phyloP scores from a whole-genome alignment of 2,797 vertebrate genomes.

The Acanthurus lineatus region DNA sequence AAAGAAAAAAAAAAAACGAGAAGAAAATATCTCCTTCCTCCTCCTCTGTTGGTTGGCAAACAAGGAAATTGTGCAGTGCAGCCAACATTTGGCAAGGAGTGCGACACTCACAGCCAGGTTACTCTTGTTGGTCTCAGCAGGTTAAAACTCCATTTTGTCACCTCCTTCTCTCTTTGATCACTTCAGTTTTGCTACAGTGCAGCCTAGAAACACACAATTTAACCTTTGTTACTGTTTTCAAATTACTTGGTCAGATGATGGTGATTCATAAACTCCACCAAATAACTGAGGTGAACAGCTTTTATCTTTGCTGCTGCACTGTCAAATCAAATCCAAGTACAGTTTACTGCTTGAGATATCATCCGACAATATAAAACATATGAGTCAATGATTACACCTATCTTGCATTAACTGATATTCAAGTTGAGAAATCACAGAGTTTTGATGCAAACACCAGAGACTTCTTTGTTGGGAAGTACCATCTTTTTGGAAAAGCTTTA shows the following conservation, averaged over 20 bases:
- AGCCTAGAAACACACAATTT: not conserved
- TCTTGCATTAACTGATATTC: not conserved
- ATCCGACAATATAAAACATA: slow-evolving; percentile 1
- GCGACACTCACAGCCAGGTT: slow-evolving; percentile 17
- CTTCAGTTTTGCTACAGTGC: not conserved
- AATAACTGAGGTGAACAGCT: not conserved
- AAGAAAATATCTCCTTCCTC: not conserved
- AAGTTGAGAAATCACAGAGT: not conserved
- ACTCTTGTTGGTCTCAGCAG: slow-evolving; percentile 18
- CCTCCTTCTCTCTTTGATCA: slow-evolving; percentile 11
- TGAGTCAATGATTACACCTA: slow-evolving; percentile 1
- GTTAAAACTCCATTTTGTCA: slow-evolving; percentile 24
- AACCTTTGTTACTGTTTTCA: not conserved
- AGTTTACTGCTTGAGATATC: slow-evolving; percentile 1
- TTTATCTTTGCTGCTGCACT: not conserved
- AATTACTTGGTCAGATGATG: not conserved
- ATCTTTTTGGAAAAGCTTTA: not conserved
- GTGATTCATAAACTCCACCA: not conserved
- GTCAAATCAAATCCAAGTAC: not conserved
- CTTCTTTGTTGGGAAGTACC: not conserved
- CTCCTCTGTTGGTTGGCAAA: slow-evolving; percentile 15
- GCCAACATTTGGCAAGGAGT: slow-evolving; percentile 25
- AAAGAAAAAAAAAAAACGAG: not conserved
- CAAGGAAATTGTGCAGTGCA: slow-evolving; percentile 20
- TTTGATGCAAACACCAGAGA: not conserved